Percentiles rank a stretch among this genome's conserved stretches.
These are phyloP conservation scores for Eristalis arbustorum DNA, from an alignment of 2,888 invertebrate genomes.

Conservation along the genomic window DNA sequence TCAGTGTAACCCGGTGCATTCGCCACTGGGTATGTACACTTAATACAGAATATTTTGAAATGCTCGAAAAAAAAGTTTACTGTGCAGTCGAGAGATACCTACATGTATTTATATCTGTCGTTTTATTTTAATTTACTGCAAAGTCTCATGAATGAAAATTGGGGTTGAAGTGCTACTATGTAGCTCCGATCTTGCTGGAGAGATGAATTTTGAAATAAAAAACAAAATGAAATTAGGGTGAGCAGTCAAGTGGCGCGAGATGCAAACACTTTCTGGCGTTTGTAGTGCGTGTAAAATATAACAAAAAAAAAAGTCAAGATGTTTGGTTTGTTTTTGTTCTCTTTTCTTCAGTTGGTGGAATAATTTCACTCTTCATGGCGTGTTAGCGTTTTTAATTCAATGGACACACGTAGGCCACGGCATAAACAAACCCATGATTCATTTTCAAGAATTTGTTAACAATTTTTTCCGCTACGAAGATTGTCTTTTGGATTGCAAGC, in stretches of 20 bases:
- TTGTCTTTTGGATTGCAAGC: neutral
- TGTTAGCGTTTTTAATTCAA: slow-evolving; percentile 24
- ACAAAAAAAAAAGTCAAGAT: slow-evolving; percentile 34
- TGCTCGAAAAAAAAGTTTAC: slow-evolving; percentile 3
- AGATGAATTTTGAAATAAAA: slow-evolving; percentile 26
- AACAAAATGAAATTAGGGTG: slow-evolving; percentile 60
- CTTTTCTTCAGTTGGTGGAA: slow-evolving; percentile 9
- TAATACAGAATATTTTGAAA: slow-evolving; percentile 52
- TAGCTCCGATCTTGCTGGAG: slow-evolving; percentile 26
- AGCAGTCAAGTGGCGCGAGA: slow-evolving; percentile 66
- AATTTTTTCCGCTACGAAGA: slow-evolving; percentile 36
- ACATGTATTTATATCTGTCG: neutral
- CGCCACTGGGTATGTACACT: slow-evolving; percentile 26
- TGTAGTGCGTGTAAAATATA: slow-evolving; percentile 65
- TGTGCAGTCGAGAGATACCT: slow-evolving; percentile 9
- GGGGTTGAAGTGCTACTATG: slow-evolving; percentile 23
- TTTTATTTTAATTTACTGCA: slow-evolving; percentile 56
- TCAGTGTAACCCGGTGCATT: slow-evolving; percentile 17
- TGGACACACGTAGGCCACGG: slow-evolving; percentile 2
- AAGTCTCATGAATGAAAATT: slow-evolving; percentile 64
- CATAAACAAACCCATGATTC: neutral
- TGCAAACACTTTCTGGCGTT: slow-evolving; percentile 61
- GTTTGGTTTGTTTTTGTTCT: slow-evolving; percentile 12
- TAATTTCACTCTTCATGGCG: slow-evolving; percentile 34
- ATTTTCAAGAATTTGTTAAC: slow-evolving; percentile 23